Base-by-base conservation (phyloP, 2,888 invertebrate species). In the Drosophila borborema region DNA sequence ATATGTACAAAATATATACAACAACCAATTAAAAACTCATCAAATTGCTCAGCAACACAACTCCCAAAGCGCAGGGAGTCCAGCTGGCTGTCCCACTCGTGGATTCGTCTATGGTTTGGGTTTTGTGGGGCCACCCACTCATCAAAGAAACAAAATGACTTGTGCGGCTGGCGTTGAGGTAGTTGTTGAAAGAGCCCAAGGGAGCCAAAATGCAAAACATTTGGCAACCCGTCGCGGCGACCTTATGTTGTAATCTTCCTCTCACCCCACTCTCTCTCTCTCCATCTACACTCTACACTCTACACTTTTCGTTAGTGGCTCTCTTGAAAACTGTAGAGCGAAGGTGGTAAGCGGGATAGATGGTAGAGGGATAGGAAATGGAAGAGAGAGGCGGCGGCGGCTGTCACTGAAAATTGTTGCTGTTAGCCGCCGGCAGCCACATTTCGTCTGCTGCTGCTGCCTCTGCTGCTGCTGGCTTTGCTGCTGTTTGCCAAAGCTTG, bases 361-460 rank as follows among this genome's bases (percentile, higher is more conserved):
- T n/a, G 12, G 61, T 28, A 49, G 20, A 5, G 5, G 14, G 6
- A 38, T 14, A 16, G 38, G 14, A 14, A 38, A 14, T 14, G n/a
- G 7, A 38, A 14, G 20, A n/a, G 48, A 7, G 38, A 12, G 14
- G 20, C 0, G 28, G 5, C 1, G 3, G 53, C 14, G 23, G 20
- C 28, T 72, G 68, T 69, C 77, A 68, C 73, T 76, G 41, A 63
- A 78, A 76, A 64, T 69, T 81, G 72, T 69, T 79, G 73, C 65
- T 85, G 53, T 62, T 75, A 68, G 56, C 66, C 66, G 80, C 67
- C 79, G 82, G 82, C 86, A 82, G 70, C 65, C 64, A 79, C 69
- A 81, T 74, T 87, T 82, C 72, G 86, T 86, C 74, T 74, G 70
- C 65, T 61, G 66, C 38, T 16, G 81, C 82, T 75, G 65, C 67